Evolutionary conservation across 2,888 invertebrate genomes (phyloP).

Genomic region (Nasonovia ribisnigri): DNA sequence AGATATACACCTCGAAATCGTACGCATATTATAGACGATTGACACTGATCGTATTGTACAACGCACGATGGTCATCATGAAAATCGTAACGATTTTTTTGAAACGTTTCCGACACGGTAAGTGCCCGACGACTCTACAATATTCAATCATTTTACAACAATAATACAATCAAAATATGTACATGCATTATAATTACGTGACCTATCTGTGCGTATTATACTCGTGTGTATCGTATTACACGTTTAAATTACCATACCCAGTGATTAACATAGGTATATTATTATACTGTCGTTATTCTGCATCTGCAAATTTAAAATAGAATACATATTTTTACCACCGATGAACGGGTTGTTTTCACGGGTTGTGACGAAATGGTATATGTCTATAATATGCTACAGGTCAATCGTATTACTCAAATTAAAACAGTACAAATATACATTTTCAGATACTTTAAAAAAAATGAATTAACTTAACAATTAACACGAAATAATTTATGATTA

Average conservation of each 20-base stretch:
- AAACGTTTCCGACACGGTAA: constrained; percentile 39
- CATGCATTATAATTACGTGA: neutral
- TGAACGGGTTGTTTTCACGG: neutral
- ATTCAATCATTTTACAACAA: neutral
- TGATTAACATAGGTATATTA: neutral
- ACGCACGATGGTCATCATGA: constrained; percentile 23
- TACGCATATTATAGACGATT: neutral
- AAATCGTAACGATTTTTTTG: neutral
- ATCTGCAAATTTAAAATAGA: neutral
- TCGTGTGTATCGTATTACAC: neutral
- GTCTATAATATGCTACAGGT: neutral
- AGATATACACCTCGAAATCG: neutral
- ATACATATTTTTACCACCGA: neutral
- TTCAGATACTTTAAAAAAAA: neutral
- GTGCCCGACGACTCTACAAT: neutral
- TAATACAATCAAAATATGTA: neutral
- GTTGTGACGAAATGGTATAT: neutral
- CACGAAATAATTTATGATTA: neutral
- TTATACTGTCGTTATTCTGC: neutral
- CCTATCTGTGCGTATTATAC: no score
- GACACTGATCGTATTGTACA: neutral
- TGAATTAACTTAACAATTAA: neutral
- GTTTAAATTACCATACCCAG: neutral
- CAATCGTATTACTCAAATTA: neutral
- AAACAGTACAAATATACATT: neutral